Base-by-base conservation (phyloP, 2,888 invertebrate species). In the Trissoscelio sp. region DNA sequence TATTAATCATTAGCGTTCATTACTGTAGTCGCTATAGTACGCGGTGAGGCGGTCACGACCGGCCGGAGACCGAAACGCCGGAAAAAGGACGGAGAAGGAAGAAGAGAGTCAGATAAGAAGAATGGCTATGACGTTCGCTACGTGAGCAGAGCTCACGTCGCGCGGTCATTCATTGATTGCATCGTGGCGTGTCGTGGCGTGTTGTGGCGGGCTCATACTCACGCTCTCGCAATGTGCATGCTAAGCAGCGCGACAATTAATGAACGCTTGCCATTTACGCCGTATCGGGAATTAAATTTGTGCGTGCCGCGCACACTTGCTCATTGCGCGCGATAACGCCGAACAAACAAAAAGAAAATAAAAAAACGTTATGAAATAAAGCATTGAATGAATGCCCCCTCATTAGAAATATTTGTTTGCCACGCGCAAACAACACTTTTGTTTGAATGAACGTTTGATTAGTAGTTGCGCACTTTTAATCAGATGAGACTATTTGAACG, bases 81-180 rank as follows among this genome's bases (percentile, higher is more conserved):
- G 62, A 81, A 72, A 58, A 77, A 79, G 48, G 64, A 78, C 44
- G 60, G 34, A 78, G 66, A 64, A 69, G 53, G 67, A 66, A 55
- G 73, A 70, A 64, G 28, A 75, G 66, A 77, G 66, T 51, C 58
- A 73, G 31, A 67, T 82, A 78, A 55, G 48, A 81, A 48, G 62
- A 44, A 69, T 34, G 81, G 64, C 70, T 73, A 37, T 73, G 60
- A 73, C 72, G 79, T 77, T 77, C 53, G 69, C 69, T 28, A 64
- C 57, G 70, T 55, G 64, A 62, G 64, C 58, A 22, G 70, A 34
- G 46, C 66, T 42, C 72, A 20, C 69, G 51, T 67, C 69, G 69
- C 53, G 48, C 70, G 55, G 66, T 72, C 79, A 79, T 66, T 79
- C 79, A 79, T 72, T 73, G 74, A 80, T 80, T 80, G 70, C 69